Evolutionary conservation across 2,797 vertebrate genomes (phyloP).

Genomic region (Clarias laeviceps): DNA sequence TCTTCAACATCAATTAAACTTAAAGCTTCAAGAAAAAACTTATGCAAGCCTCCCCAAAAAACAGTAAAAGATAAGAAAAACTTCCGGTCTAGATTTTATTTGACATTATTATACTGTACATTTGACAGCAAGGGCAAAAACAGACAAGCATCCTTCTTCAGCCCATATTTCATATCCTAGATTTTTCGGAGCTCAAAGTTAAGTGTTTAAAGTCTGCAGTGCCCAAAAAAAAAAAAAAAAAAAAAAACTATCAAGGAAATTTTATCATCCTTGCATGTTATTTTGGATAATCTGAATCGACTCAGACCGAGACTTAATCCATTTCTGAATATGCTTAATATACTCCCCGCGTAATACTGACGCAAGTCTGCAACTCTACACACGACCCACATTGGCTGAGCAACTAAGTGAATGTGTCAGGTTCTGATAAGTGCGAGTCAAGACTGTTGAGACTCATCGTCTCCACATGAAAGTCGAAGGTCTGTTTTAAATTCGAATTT

Average conservation of each 20-base stretch:
- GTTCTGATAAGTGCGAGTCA: conserved; percentile 27
- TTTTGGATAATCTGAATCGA: background rate
- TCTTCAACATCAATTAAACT: background rate
- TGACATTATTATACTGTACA: background rate
- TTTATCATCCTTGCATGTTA: background rate
- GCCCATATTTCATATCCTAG: background rate
- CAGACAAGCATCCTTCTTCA: background rate
- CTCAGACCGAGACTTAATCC: too few relatives aligned
- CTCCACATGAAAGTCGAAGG: conserved; percentile 41
- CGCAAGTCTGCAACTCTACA: background rate
- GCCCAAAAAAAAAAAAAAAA: background rate
- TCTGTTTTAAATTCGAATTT: conserved; percentile 46
- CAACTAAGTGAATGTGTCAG: conserved; percentile 17
- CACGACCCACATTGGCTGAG: background rate
- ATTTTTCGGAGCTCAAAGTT: background rate
- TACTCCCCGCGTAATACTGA: background rate
- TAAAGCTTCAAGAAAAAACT: background rate
- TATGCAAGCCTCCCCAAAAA: background rate
- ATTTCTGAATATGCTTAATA: background rate
- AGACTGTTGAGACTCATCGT: conserved; percentile 32
- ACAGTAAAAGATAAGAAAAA: background rate
- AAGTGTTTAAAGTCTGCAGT: background rate
- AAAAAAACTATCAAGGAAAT: background rate
- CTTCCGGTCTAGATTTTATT: background rate
- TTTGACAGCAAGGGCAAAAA: background rate